A percentile compares a stretch with the other conserved stretches of the same genome.
Evolutionary conservation across 2,888 invertebrate genomes (phyloP).

Genomic region (Oxycera nigricornis): DNA sequence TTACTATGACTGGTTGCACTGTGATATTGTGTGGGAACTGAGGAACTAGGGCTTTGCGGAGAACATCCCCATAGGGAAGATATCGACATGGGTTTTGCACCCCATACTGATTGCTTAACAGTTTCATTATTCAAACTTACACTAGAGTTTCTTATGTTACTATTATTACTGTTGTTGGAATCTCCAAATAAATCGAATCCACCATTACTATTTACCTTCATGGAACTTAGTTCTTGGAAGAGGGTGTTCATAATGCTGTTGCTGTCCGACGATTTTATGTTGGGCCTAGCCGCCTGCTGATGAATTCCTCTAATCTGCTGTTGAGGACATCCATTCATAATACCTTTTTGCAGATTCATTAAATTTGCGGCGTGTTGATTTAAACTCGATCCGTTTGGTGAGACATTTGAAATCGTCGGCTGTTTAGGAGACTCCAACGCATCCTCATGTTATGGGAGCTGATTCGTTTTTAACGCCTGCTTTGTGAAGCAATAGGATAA

Average conservation of each 20-base stretch:
- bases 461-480: constrained; percentile 71
- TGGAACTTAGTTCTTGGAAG: constrained; percentile 55
- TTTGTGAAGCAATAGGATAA: constrained; percentile 83
- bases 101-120: constrained; percentile 48
- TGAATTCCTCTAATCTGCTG: constrained; percentile 43
- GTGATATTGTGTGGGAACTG: constrained; percentile 50
- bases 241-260: constrained; percentile 52
- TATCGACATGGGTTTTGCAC: constrained; percentile 48
- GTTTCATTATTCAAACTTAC: constrained; percentile 52
- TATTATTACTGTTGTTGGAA: constrained; percentile 50
- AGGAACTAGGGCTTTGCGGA: constrained; percentile 57
- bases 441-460: constrained; percentile 90
- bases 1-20: constrained; percentile 55
- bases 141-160: constrained; percentile 46
- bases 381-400: neutral
- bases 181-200: constrained; percentile 49
- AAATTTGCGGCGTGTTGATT: neutral
- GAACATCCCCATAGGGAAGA: constrained; percentile 58
- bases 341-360: constrained; percentile 50
- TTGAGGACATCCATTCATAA: neutral
- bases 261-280: constrained; percentile 42
- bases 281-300: neutral
- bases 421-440: constrained; percentile 67
- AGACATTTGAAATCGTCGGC: neutral
- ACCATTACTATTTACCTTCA: constrained; percentile 52